Evolutionary conservation across 2,113 vertebrate species (phyloP).

Genomic region (Alectura lathami): DNA sequence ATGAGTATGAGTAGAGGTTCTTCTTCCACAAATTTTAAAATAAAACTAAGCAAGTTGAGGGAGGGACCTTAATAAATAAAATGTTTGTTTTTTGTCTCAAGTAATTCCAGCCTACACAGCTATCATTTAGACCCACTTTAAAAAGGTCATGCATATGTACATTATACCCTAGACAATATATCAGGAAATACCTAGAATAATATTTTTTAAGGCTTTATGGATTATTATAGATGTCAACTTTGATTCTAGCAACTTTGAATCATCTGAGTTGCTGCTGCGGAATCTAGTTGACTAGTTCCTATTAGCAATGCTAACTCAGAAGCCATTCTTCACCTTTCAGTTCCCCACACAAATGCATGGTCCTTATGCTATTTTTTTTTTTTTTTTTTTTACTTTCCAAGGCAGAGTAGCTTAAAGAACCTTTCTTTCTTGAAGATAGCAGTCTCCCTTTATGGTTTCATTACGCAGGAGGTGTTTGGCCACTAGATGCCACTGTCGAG

Average conservation of each 20-base stretch:
- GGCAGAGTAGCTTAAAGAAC: neutral
- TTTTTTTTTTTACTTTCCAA: neutral
- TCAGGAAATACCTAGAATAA: neutral
- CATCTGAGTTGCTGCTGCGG: neutral
- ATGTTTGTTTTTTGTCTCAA: neutral
- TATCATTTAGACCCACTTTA: neutral
- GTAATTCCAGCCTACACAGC: neutral
- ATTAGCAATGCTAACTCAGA: neutral
- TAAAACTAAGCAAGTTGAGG: neutral
- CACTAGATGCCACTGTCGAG: slow-evolving; percentile 74
- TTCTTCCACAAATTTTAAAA: neutral
- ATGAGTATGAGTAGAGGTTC: neutral
- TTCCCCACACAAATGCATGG: neutral
- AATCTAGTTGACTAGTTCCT: neutral
- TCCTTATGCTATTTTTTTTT: neutral
- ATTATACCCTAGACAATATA: neutral
- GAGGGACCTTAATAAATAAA: neutral
- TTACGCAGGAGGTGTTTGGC: neutral
- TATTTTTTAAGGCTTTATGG: neutral
- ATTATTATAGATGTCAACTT: neutral
- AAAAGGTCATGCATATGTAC: neutral
- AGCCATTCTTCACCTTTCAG: neutral
- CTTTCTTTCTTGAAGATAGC: neutral
- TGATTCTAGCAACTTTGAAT: neutral
- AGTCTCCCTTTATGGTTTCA: neutral